phyloP scores from a whole-genome alignment of 30 jellyfish, hydroid and myxozoan species.

The Haliclystus octoradiatus region DNA sequence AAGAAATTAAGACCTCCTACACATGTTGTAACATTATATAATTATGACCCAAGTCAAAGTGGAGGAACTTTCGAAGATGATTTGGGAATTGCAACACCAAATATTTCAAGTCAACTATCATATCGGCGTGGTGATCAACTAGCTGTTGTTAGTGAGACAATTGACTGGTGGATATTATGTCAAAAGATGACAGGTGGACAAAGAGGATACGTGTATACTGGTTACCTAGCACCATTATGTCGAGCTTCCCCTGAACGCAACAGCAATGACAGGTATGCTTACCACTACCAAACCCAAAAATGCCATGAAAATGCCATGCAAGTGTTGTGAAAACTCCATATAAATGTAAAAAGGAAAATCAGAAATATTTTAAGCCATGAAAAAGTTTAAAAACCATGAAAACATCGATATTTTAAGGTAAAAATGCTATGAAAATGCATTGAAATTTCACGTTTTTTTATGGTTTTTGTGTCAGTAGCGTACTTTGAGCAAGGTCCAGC shows the following conservation, averaged over 20 bases:
- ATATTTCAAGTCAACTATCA: constrained; percentile 7
- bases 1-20: constrained; percentile 10
- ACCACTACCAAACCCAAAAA: background rate
- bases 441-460: too few relatives aligned
- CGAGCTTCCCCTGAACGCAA: background rate
- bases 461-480: too few relatives aligned
- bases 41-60: constrained; percentile 12
- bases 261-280: background rate
- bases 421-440: too few relatives aligned
- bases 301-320: too few relatives aligned
- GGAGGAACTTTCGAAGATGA: background rate
- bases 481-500: too few relatives aligned
- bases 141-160: constrained; percentile 7
- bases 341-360: too few relatives aligned
- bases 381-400: too few relatives aligned
- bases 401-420: too few relatives aligned
- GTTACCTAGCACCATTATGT: constrained; percentile 13
- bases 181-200: constrained; percentile 7
- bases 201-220: constrained; percentile 33
- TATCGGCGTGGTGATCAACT: constrained; percentile 23
- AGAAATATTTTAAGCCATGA: too few relatives aligned
- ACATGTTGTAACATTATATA: constrained; percentile 27
- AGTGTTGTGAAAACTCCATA: too few relatives aligned
- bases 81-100: constrained; percentile 11
- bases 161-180: constrained; percentile 36